Evolutionary conservation across 1,140 invertebrate species (phyloP).

Genomic region (Brachionus plicatilis): DNA sequence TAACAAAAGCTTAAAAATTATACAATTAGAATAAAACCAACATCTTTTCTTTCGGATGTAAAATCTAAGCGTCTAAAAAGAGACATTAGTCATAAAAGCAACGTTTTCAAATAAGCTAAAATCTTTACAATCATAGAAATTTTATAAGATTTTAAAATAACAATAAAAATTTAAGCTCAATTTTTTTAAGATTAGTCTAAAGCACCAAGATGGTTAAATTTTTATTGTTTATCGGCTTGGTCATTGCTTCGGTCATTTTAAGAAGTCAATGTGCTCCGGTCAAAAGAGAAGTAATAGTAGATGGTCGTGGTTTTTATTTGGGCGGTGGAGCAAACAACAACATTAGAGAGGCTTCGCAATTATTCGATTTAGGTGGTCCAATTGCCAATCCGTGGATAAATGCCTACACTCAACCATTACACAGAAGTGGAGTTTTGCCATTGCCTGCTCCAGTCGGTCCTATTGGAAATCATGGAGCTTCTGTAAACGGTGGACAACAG

Average conservation of each 20-base stretch:
- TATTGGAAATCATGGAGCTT: neutral
- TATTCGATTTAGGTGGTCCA: constrained; percentile 31
- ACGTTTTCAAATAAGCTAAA: too few relatives aligned
- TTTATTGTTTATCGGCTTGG: neutral
- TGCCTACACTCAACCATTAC: constrained; percentile 33
- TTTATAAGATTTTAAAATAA: too few relatives aligned
- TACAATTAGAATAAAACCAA: too few relatives aligned
- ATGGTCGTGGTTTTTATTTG: constrained; percentile 29
- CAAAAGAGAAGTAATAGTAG: constrained; percentile 11
- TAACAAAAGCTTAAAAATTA: too few relatives aligned
- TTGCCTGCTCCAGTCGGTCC: neutral
- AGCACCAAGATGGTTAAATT: neutral
- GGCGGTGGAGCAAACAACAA: constrained; percentile 36
- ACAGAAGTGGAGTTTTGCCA: constrained; percentile 19
- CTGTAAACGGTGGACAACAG: neutral
- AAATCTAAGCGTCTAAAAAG: too few relatives aligned
- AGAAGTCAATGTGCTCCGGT: neutral
- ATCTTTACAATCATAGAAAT: too few relatives aligned
- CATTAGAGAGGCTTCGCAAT: constrained; percentile 26
- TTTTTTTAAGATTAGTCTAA: neutral
- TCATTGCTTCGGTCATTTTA: neutral
- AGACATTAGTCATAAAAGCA: too few relatives aligned
- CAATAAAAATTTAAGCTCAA: too few relatives aligned
- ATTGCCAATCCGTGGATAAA: constrained; percentile 34
- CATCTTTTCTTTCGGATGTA: too few relatives aligned